These are phyloP conservation scores for Nothoprocta perdicaria DNA, from an alignment of 2,113 vertebrate genomes.

Conservation along the genomic window DNA sequence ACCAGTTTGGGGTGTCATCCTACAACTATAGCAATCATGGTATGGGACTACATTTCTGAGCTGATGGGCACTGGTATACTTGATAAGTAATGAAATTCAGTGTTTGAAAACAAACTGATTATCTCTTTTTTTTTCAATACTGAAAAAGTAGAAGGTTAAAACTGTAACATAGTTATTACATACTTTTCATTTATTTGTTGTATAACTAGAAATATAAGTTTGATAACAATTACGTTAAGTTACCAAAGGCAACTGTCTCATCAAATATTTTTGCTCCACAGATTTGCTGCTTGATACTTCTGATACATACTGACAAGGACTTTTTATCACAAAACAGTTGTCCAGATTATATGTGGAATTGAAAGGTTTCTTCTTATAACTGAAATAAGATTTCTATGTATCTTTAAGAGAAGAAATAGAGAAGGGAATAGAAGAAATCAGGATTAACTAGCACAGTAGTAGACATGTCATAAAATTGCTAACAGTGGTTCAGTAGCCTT, in stretches of 20 bases:
- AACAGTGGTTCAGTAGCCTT: not conserved
- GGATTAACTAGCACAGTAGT: not conserved
- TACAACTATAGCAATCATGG: not conserved
- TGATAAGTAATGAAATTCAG: not conserved
- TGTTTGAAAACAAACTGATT: not conserved
- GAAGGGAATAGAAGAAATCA: not conserved
- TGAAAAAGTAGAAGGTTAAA: not conserved
- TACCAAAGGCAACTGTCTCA: not conserved
- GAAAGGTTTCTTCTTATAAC: not conserved
- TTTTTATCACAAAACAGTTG: not conserved
- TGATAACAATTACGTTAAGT: not conserved
- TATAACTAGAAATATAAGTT: not conserved
- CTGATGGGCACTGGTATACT: accelerated
- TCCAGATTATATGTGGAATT: not conserved
- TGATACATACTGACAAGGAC: not conserved
- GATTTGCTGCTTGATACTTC: not conserved
- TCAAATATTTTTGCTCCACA: not conserved
- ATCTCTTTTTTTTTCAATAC: not conserved
- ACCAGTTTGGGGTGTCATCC: not conserved
- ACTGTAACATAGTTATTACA: not conserved
- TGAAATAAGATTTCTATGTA: not conserved
- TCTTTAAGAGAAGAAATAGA: not conserved
- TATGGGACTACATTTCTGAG: not conserved
- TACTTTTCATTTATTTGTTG: not conserved
- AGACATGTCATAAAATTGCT: not conserved